These are phyloP conservation scores for Uropsilus gracilis DNA, from an alignment of 2,113 vertebrate genomes.

Conservation along the genomic window DNA sequence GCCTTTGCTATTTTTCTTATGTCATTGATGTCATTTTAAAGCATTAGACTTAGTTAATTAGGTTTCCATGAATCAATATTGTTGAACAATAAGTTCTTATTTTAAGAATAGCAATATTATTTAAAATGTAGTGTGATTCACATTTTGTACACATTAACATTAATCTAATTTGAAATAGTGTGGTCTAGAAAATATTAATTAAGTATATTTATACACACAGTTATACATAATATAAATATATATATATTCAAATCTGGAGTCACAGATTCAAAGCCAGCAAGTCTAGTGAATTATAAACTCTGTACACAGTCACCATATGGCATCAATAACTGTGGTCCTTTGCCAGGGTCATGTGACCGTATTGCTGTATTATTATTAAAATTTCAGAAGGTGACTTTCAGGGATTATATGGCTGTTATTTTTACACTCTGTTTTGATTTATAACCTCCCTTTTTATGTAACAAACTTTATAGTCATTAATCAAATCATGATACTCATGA, in stretches of 20 bases:
- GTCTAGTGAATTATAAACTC: not conserved
- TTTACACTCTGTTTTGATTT: not conserved
- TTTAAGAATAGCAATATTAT: not conserved
- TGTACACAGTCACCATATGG: not conserved
- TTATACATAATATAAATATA: not conserved
- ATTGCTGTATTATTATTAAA: not conserved
- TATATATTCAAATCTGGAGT: not conserved
- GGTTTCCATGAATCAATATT: not conserved
- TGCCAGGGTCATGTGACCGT: not conserved
- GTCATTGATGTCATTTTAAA: not conserved
- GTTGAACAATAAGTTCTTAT: not conserved
- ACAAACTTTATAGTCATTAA: slow-evolving; percentile 8
- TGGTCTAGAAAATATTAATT: not conserved
- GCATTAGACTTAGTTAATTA: not conserved
- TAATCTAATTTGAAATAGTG: not conserved
- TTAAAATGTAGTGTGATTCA: not conserved
- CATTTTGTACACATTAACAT: not conserved
- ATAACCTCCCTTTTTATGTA: not conserved
- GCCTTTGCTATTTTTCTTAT: not conserved
- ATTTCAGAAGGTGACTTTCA: not conserved
- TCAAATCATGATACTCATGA: not conserved
- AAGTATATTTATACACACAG: not conserved
- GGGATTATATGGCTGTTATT: not conserved
- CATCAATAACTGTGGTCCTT: not conserved
- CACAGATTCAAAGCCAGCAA: not conserved